phyloP scores from a whole-genome alignment of 1,140 invertebrate species.

The Eriocheir sinensis region DNA sequence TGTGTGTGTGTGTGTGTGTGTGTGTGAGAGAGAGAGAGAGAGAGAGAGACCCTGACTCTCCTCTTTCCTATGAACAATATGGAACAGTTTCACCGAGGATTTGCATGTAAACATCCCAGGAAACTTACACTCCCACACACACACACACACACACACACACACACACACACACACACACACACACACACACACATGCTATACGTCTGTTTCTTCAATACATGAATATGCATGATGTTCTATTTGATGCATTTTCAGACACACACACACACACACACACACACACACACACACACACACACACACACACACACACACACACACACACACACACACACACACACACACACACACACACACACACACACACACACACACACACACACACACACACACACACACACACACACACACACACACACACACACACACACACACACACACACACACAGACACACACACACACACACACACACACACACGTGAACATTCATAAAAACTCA shows the following conservation, averaged over 20 bases:
- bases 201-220: background rate
- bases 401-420: background rate
- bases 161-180: constrained; percentile 19
- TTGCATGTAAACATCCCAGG: constrained; percentile 23
- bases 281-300: too few relatives aligned
- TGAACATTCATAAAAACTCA: background rate
- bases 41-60: background rate
- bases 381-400: background rate
- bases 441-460: constrained; percentile 5
- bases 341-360: too few relatives aligned
- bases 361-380: background rate
- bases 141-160: background rate
- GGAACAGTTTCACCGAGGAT: background rate
- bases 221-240: background rate
- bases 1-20: too few relatives aligned
- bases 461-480: background rate
- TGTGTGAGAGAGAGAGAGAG: background rate
- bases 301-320: too few relatives aligned
- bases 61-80: constrained; percentile 3
- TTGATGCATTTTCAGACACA: background rate
- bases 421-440: background rate
- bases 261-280: background rate
- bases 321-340: too few relatives aligned
- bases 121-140: background rate
- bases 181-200: constrained; percentile 19